Percentiles rank a stretch among this genome's conserved stretches.
Evolutionary conservation across 2,797 vertebrate species (phyloP).

Genomic region (Ibycter americanus): DNA sequence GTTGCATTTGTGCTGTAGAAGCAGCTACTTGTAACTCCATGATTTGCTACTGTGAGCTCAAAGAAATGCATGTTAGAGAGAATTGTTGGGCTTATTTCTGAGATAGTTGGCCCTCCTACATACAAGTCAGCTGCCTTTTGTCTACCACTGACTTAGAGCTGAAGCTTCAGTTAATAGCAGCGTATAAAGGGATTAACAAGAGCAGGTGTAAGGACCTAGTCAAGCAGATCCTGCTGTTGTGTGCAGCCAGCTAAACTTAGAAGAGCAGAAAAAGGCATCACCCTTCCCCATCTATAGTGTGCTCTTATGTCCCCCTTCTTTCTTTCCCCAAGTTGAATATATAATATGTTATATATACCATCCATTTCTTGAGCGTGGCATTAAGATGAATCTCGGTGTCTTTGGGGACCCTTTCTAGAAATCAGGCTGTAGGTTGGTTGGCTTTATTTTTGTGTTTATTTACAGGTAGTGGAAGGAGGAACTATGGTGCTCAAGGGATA

Average conservation of each 20-base stretch:
- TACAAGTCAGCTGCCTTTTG: not conserved
- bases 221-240: not conserved
- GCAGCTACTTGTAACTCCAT: not conserved
- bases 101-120: not conserved
- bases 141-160: not conserved
- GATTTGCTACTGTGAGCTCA: not conserved
- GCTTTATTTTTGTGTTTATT: not conserved
- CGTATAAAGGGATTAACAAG: not conserved
- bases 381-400: not conserved
- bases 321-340: not conserved
- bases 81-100: not conserved
- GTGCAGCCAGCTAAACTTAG: not conserved
- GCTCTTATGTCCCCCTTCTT: not conserved
- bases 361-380: not conserved
- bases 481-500: not conserved
- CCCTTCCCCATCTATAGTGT: not conserved
- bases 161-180: not conserved
- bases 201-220: not conserved
- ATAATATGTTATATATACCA: not conserved
- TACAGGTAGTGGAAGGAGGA: not conserved
- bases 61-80: fast-evolving
- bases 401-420: not conserved
- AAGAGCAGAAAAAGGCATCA: not conserved
- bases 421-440: not conserved
- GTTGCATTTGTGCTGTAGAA: not conserved